Base-by-base conservation (phyloP, 1,140 invertebrate species). In the Pantala flavescens region DNA sequence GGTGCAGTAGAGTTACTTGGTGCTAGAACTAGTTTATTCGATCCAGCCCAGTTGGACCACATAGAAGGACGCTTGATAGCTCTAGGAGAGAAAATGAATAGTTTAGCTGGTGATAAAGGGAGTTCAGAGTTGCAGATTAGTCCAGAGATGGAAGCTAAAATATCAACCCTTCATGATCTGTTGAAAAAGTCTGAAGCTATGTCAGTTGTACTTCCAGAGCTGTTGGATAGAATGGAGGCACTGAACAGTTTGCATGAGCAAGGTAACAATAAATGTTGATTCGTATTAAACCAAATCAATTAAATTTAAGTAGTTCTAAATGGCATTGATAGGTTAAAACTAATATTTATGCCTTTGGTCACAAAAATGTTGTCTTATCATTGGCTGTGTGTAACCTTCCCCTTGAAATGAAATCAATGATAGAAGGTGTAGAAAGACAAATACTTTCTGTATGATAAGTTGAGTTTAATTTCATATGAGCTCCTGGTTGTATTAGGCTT, bases 211-310 rank as follows among this genome's bases (percentile, higher is more conserved):
- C 78, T 94, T 74, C 91, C 93, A 0, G 90, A 93, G 81, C 90
- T 95, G 36, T 86, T 97, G 24, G 90, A 95, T 77, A 86, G 94
- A 76, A 88, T 97, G 85, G 85, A 91, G 77, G 89, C 93, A 9
- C 83, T 97, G 0, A 91, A 94, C 82, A 86, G 88, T n/a, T 82
- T 97, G 10, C 94, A 97, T 82, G 90, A 93, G 84, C 92, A 96
- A 90, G 93, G 93, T 94, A 83, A 81, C 77, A 24, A 71, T 36
- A 70, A 71, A 12, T 0, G n/a, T n/a, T n/a, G n/a, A n/a, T n/a
- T 72, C 7, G 7, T 7, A 9, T 7, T 73, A 7, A 10, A 11
- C 21, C 24, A 74, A 16, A 73, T 43, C 7, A 23, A 49, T n/a
- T n/a, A n/a, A n/a, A n/a, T n/a, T n/a, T n/a, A n/a, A n/a, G n/a